Conservation (phyloP, 2,888 invertebrate species). For the Microctonus brassicae region DNA sequence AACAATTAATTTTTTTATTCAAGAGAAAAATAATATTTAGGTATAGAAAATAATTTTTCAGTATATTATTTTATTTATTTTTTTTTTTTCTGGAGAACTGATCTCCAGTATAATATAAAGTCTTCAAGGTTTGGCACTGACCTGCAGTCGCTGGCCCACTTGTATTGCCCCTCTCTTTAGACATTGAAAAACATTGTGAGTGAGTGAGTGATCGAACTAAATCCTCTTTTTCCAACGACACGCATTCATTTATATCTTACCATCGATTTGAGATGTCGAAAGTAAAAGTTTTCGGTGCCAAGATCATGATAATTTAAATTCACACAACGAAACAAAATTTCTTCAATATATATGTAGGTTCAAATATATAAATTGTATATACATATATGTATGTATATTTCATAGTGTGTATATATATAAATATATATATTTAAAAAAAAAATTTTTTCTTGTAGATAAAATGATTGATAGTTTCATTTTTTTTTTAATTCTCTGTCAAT, state of each 20-base stretch:
- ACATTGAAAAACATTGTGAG: neutral
- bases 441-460: too few relatives aligned
- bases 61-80: neutral
- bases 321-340: neutral
- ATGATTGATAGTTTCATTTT: neutral
- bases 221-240: slow-evolving; percentile 9
- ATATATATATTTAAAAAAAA: too few relatives aligned
- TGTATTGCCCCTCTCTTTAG: slow-evolving; percentile 45
- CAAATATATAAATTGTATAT: too few relatives aligned
- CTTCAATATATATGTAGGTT: too few relatives aligned
- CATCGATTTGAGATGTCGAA: slow-evolving; percentile 3
- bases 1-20: too few relatives aligned
- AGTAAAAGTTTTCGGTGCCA: slow-evolving; percentile 14
- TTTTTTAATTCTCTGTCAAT: neutral
- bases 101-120: neutral
- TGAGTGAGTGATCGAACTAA: neutral
- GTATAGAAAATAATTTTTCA: neutral
- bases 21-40: too few relatives aligned
- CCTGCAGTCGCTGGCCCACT: slow-evolving; percentile 63
- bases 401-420: too few relatives aligned
- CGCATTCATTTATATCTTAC: slow-evolving; percentile 6
- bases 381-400: neutral
- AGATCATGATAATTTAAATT: neutral
- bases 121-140: slow-evolving; percentile 62
- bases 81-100: neutral